Evolutionary conservation across 2,797 vertebrate genomes (phyloP), one percentile per base, ranked within the genome.

Genomic region (Danio kyathit): DNA sequence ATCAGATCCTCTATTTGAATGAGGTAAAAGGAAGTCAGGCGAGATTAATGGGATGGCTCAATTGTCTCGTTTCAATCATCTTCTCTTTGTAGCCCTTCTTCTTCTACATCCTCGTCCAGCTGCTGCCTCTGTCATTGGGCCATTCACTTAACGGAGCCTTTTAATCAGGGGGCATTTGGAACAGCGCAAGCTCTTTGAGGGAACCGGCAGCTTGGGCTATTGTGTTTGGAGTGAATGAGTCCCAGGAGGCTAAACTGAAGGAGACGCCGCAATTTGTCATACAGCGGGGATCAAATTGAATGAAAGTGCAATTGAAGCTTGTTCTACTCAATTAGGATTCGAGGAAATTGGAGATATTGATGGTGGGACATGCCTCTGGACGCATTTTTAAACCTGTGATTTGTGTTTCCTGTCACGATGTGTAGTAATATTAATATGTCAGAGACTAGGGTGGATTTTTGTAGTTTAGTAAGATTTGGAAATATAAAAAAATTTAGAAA

Each of bases 121-220:
- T 81, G 81, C 52, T 57, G 38, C 43, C 19, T 70, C 5, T 7
- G 16, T 29, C 13, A 41, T 51, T 67, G 14, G 38, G 29, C 44
- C 17, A 52, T 85, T 70, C 66, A 61, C 66, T 79, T 61, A 79
- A 41, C 52, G 17, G 63, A 76, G 78, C 76, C 46, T 77, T 81
- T 79, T 74, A 78, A 74, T 81, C 74, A 46, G 78, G 43, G 65
- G 16, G 61, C 38, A 48, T 79, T 66, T 75, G 56, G 57, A 75
- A 38, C 11, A 8, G 19, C 5, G n/a, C 48, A 19, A 44, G 63
- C 38, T 41, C 63, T 78, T 11, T 51, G 14, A n/a, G 81, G 19
- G 81, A 57, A 57, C 16, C 13, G 63, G 29, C 52, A 83, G 76
- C 76, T 14, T 63, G 54, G 65, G 61, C 21, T 41, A 74, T 79